Conservation (phyloP, 2,888 invertebrate genomes). For the Sthenelais limicola region DNA sequence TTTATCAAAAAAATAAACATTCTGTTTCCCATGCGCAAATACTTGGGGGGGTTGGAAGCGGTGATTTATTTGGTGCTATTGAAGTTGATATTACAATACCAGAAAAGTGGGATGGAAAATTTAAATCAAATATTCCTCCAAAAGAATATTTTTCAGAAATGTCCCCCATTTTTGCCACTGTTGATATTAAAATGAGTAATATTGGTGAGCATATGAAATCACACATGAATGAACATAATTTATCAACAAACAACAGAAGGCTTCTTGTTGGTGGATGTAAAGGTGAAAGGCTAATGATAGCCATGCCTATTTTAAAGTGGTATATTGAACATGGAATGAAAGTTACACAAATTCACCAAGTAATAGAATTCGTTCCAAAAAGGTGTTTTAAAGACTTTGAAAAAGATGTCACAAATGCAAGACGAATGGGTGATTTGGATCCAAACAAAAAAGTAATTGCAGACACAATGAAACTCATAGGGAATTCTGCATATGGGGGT, state of each 20-base stretch:
- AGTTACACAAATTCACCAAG: slow-evolving; percentile 33
- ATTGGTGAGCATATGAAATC: no score
- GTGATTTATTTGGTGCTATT: no score
- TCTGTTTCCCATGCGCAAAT: no score
- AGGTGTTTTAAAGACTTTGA: slow-evolving; percentile 28
- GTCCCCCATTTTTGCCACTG: no score
- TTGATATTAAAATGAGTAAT: no score
- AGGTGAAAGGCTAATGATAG: slow-evolving; percentile 8
- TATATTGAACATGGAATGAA: slow-evolving; percentile 25
- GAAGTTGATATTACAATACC: no score
- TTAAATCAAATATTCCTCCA: no score
- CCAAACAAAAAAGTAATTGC: slow-evolving; percentile 22
- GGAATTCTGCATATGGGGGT: slow-evolving; percentile 37
- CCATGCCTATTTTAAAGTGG: slow-evolving; percentile 29
- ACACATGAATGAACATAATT: no score
- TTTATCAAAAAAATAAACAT: no score
- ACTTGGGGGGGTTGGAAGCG: no score
- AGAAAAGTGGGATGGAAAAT: no score
- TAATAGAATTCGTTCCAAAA: slow-evolving; percentile 19
- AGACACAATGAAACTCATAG: slow-evolving; percentile 39
- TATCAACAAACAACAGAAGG: neutral
- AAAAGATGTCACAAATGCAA: slow-evolving; percentile 8
- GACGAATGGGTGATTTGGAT: slow-evolving; percentile 28
- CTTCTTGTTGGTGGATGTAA: neutral
- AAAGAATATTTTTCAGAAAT: no score